These are phyloP conservation scores for Abramis brama DNA, from an alignment of 2,113 vertebrate species.

Conservation along the genomic window DNA sequence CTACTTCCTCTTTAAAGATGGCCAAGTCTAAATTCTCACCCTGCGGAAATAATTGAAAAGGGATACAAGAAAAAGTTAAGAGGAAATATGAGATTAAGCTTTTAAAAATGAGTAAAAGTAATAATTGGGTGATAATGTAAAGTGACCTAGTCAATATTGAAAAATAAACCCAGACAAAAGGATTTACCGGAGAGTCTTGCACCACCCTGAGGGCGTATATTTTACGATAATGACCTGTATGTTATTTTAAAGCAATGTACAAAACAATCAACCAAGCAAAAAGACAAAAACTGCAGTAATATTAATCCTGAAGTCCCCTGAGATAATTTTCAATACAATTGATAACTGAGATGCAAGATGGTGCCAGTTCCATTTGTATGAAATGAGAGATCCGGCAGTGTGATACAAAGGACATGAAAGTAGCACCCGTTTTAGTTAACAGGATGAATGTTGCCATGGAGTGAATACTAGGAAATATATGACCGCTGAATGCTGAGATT, in stretches of 20 bases:
- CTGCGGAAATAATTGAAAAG: conserved; percentile 66
- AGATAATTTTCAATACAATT: background rate
- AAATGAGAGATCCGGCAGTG: background rate
- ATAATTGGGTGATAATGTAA: background rate
- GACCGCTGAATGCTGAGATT: background rate
- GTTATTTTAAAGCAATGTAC: too few relatives aligned
- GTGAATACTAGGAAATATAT: background rate
- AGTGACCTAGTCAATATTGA: background rate
- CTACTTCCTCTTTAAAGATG: conserved; percentile 94
- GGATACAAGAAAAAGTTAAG: background rate
- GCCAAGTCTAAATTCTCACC: conserved; percentile 95
- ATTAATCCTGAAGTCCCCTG: background rate
- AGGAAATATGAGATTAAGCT: background rate
- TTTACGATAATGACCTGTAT: background rate
- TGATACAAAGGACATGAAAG: background rate
- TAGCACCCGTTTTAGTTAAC: background rate
- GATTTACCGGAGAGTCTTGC: too few relatives aligned
- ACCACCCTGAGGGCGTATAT: too few relatives aligned
- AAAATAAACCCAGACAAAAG: background rate
- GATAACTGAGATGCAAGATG: background rate
- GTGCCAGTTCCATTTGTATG: background rate
- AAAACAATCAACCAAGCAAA: background rate
- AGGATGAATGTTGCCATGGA: background rate
- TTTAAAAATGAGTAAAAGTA: background rate
- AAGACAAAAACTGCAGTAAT: background rate